A percentile compares a stretch with the other conserved stretches of the same genome.
These are phyloP conservation scores for Catocala sponsa DNA, from an alignment of 2,888 invertebrate genomes.

Conservation along the genomic window DNA sequence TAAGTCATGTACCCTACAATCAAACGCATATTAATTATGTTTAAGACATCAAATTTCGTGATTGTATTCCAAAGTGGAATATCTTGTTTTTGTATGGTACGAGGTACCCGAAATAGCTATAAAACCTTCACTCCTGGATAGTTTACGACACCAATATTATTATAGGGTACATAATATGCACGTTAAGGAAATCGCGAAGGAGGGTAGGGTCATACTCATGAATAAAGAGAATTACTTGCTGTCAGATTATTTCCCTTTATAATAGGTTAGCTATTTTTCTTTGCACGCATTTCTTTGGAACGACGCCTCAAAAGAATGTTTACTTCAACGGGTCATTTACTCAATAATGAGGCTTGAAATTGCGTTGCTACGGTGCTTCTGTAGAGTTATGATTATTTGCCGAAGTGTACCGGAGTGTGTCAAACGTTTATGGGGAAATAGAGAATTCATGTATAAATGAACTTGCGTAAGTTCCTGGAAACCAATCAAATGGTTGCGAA, in stretches of 20 bases:
- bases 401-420: conserved; percentile 22
- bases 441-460: background rate
- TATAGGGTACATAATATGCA: conserved; percentile 6
- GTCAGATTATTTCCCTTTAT: conserved; percentile 3
- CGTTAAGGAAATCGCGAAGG: conserved; percentile 4
- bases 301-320: conserved; percentile 10
- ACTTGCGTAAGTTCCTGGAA: too few relatives aligned
- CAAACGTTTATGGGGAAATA: conserved; percentile 12
- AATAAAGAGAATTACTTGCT: background rate
- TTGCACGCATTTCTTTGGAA: conserved; percentile 9
- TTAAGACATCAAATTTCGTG: conserved; percentile 5
- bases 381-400: conserved; percentile 25
- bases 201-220: background rate
- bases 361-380: conserved; percentile 18
- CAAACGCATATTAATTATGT: conserved; percentile 4
- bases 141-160: conserved; percentile 6
- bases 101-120: background rate
- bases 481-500: too few relatives aligned
- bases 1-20: background rate
- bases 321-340: conserved; percentile 28
- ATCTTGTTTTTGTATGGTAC: conserved; percentile 4
- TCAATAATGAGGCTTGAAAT: conserved; percentile 42
- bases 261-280: conserved; percentile 1
- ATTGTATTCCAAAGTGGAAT: conserved; percentile 16
- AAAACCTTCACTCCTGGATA: background rate